Evolutionary conservation across 2,888 invertebrate species (phyloP), one percentile per base, ranked within the genome.

Genomic region (Campaea margaritaria): DNA sequence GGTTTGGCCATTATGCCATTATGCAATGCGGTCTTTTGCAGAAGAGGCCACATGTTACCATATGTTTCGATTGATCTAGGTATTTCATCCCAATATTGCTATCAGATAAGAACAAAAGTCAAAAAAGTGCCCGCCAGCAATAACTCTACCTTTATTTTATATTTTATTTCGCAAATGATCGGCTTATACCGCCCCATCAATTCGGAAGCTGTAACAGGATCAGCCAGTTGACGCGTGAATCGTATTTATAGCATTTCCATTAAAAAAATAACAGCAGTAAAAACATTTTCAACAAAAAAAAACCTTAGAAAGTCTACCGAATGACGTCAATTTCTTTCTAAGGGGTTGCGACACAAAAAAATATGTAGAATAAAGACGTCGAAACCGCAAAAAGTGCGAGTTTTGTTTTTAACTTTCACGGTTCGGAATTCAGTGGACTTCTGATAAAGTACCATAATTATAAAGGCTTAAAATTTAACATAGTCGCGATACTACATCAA

Each of bases 141-240:
- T 56, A 61, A 55, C 43, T 55, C 54, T 53, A 28, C 53, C 61
- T 70, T 46, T 67, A 67, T 67, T 74, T 72, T 79, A 78, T 76
- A 73, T 82, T 82, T 83, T 84, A 84, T 85, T 81, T 81, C 77
- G 74, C 79, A 86, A 87, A 87, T 87, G 85, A 89, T 87, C 86
- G 82, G 87, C 84, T 89, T 88, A 87, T 82, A 79, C 77, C 85
- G 87, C 81, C 75, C 86, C 87, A 89, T 87, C 83, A 86, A 83
- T 79, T 81, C 82, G 79, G 79, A 81, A 78, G 79, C 81, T 85
- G 85, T 86, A 86, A 87, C 81, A 82, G 86, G 87, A 87, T 90
- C 80, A 85, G 82, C 74, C 82, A 86, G 81, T 83, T 84, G 86
- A 83, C 79, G 86, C 83, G 85, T 83, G 82, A 85, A 86, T 81